A percentile compares a stretch with the other conserved stretches of the same genome.
These are phyloP conservation scores for Chaetodon trifascialis DNA, from an alignment of 2,113 vertebrate species.

Conservation along the genomic window DNA sequence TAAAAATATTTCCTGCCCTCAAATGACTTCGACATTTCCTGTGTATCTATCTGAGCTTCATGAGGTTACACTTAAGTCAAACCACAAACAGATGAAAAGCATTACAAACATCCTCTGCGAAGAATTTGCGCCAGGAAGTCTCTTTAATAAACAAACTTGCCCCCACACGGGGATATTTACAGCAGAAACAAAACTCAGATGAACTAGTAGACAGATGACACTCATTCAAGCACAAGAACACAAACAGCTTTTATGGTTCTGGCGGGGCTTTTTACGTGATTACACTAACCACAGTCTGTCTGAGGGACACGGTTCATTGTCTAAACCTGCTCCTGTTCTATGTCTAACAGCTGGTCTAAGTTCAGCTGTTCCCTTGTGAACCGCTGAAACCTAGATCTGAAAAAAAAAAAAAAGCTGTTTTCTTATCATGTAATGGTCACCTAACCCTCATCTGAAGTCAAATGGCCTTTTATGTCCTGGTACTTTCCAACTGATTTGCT, in stretches of 20 bases:
- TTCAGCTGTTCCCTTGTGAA: neutral
- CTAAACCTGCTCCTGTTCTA: constrained; percentile 5
- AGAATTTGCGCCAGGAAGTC: neutral
- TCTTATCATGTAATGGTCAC: neutral
- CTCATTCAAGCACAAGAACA: neutral
- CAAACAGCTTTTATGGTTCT: neutral
- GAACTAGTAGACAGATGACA: neutral
- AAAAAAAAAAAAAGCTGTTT: neutral
- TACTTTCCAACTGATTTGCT: constrained; percentile 72
- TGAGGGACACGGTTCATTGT: neutral
- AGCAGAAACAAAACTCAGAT: constrained; percentile 13
- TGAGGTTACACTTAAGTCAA: neutral
- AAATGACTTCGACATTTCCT: neutral
- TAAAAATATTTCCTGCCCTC: neutral
- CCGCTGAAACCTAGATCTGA: neutral
- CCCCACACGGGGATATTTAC: constrained; percentile 4
- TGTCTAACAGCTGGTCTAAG: neutral
- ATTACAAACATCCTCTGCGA: neutral
- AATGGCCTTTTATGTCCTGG: constrained; percentile 30
- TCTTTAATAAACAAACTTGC: neutral
- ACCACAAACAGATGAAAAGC: neutral
- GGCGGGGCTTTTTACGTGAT: neutral
- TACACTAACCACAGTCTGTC: neutral
- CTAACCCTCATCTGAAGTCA: neutral
- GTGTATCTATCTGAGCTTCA: too few relatives aligned